Conservation (phyloP, 2,888 invertebrate species). For the Podotricha telesiphe region DNA sequence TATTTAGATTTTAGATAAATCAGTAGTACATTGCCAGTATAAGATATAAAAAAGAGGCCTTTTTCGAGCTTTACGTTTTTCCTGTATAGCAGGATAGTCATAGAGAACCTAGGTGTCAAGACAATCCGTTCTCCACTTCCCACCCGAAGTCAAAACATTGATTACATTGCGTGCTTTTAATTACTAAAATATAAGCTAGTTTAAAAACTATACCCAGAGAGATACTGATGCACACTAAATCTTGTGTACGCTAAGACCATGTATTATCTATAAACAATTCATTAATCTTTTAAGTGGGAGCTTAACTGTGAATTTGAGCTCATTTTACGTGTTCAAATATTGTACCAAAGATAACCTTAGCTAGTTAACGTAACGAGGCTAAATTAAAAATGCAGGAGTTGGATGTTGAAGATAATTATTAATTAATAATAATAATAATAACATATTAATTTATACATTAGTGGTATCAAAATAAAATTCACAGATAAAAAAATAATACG, state of each 20-base stretch:
- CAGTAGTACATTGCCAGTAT: too few species aligned
- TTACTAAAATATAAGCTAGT: background rate
- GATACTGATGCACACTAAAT: background rate
- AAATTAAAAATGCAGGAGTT: background rate
- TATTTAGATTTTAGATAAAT: too few species aligned
- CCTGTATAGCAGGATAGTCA: too few species aligned
- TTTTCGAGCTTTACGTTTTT: too few species aligned
- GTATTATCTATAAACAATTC: constrained; percentile 14
- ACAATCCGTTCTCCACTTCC: too few species aligned
- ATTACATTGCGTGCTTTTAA: too few species aligned
- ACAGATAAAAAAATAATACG: too few species aligned
- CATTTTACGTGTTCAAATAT: constrained; percentile 18
- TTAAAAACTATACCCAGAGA: background rate
- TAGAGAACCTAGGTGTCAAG: too few species aligned
- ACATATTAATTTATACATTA: too few species aligned
- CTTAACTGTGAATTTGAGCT: constrained; percentile 12
- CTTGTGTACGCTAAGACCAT: background rate
- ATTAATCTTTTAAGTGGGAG: constrained; percentile 9
- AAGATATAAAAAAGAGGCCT: too few species aligned
- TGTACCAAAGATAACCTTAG: constrained; percentile 17
- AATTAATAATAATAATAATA: background rate
- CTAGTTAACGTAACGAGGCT: background rate
- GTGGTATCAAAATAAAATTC: too few species aligned
- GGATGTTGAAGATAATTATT: background rate
- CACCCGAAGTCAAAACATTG: too few species aligned